Evolutionary conservation across 2,113 vertebrate species (phyloP).

Genomic region (Caranx melampygus): DNA sequence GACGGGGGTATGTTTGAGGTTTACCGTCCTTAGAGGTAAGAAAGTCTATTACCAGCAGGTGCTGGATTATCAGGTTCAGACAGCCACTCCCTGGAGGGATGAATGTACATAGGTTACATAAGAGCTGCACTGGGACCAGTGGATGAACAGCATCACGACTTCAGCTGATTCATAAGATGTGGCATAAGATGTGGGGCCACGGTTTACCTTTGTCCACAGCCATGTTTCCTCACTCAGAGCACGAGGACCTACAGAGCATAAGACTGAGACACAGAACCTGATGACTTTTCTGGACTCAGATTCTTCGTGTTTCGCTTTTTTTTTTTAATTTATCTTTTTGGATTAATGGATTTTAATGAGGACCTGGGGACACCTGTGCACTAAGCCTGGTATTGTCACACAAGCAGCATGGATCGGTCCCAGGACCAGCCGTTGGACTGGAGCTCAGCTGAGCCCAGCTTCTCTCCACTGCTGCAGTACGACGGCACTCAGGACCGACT

Average conservation of each 20-base stretch:
- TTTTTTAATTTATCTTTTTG: neutral
- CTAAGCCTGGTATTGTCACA: neutral
- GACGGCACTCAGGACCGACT: conserved; percentile 57
- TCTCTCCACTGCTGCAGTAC: conserved; percentile 64
- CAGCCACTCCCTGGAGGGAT: conserved; percentile 46
- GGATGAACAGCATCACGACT: conserved; percentile 34
- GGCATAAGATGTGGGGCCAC: conserved; percentile 6
- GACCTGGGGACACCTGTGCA: conserved; percentile 5
- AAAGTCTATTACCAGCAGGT: conserved; percentile 42
- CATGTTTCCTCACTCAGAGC: neutral
- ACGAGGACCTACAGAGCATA: neutral
- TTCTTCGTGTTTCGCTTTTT: neutral
- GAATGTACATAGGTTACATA: conserved; percentile 33
- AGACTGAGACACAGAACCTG: neutral
- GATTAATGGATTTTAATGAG: conserved; percentile 43
- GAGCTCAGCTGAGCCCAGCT: conserved; percentile 55
- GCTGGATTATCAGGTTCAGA: conserved; percentile 49
- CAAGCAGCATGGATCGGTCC: conserved; percentile 63
- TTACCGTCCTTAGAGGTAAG: conserved; percentile 55
- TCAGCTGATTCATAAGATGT: conserved; percentile 50
- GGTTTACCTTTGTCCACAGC: neutral
- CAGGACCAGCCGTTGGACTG: conserved; percentile 24
- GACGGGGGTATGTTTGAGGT: conserved; percentile 2
- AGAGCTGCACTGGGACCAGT: conserved; percentile 41
- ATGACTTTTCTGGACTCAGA: conserved; percentile 10